Conservation (phyloP, 2,797 vertebrate genomes). For the Acanthis flammea region DNA sequence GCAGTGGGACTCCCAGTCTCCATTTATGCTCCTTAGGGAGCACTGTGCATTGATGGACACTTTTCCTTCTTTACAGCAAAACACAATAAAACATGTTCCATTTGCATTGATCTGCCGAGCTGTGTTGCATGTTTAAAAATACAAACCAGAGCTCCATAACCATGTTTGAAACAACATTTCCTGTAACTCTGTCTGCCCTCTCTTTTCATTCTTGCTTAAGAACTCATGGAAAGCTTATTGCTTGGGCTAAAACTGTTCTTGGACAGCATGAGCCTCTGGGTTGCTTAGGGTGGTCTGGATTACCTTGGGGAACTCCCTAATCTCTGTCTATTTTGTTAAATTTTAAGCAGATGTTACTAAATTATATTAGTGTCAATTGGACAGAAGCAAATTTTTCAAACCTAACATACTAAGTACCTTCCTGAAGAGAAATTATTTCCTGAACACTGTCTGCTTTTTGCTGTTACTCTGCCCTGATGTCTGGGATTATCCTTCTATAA, state of each 20-base stretch:
- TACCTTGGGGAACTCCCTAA: not conserved
- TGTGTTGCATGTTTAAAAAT: conserved; percentile 10
- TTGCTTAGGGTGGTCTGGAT: not conserved
- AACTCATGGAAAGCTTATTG: not conserved
- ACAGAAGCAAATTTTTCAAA: not conserved
- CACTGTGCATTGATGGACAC: not conserved
- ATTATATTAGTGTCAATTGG: not conserved
- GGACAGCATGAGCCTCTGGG: not conserved
- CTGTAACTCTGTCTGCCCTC: not conserved
- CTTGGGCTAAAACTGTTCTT: not conserved
- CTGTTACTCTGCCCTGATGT: not conserved
- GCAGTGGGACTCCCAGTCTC: conserved; percentile 17
- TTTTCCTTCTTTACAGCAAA: conserved; percentile 42
- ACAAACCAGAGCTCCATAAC: not conserved
- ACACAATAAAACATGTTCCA: conserved; percentile 11
- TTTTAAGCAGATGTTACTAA: not conserved
- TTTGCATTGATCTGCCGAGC: conserved; percentile 44
- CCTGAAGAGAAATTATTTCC: not conserved
- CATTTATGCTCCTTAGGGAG: conserved; percentile 40
- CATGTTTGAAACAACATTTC: conserved; percentile 3
- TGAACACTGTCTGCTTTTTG: not conserved
- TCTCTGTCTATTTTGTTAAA: not conserved
- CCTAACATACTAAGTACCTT: not conserved
- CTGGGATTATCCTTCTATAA: not conserved
- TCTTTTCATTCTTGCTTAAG: not conserved